Evolutionary conservation across 2,797 vertebrate genomes (phyloP).

Genomic region (Semotilus atromaculatus): DNA sequence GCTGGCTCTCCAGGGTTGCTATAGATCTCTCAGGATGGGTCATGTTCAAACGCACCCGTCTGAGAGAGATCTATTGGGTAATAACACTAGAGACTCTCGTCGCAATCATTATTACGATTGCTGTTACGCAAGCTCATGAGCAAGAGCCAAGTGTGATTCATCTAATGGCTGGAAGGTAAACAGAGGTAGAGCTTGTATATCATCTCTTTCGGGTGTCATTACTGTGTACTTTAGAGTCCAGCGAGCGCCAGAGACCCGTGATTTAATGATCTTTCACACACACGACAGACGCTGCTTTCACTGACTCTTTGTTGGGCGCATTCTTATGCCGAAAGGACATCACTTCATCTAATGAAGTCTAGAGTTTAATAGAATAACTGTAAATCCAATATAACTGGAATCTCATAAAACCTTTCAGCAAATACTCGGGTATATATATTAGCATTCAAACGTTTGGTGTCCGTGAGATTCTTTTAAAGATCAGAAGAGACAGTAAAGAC

Average conservation of each 20-base stretch:
- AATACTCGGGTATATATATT: neutral
- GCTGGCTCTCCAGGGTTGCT: constrained; percentile 6
- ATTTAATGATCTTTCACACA: constrained; percentile 25
- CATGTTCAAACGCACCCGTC: neutral
- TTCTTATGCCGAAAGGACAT: neutral
- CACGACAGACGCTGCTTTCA: neutral
- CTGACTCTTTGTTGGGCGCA: neutral
- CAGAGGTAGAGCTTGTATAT: constrained; percentile 39
- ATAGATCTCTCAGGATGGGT: constrained; percentile 25
- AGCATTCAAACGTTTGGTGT: neutral
- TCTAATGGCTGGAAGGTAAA: constrained; percentile 49
- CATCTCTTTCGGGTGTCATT: constrained; percentile 40
- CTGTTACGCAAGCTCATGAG: constrained; percentile 39
- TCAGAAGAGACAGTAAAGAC: neutral
- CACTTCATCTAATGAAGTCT: neutral
- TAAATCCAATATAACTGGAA: neutral
- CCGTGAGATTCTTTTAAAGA: neutral
- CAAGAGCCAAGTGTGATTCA: constrained; percentile 41
- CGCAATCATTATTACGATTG: constrained; percentile 35
- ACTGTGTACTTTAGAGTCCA: constrained; percentile 23
- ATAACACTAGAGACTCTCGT: constrained; percentile 13
- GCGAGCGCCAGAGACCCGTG: constrained; percentile 6
- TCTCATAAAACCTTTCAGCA: neutral
- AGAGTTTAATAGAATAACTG: neutral
- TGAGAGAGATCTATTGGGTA: constrained; percentile 34